Base-by-base conservation (phyloP, 2,888 invertebrate genomes). In the Oasisia sp. region DNA sequence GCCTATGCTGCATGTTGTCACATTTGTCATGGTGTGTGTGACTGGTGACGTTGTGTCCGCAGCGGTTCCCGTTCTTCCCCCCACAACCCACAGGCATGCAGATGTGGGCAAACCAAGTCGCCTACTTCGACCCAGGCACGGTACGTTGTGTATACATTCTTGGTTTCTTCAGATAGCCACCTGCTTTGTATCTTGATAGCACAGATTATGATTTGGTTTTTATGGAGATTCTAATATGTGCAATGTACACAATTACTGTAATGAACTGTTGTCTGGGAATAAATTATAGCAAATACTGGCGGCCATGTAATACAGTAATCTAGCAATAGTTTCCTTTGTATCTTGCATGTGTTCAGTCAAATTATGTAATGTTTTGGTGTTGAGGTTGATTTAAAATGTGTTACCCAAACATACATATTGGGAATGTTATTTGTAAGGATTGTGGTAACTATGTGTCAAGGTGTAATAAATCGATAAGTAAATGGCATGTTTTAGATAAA, bases 101-200 rank as follows among this genome's bases (percentile, higher is more conserved):
- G 89, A 92, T 94, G 32, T 94, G 92, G 92, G 90, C 92, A 58
- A 91, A 91, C 91, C 32, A 92, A 32, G 74, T 74, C 5, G 89
- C 93, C 12, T 94, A 94, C 93, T 94, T 94, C 90, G 94, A 94
- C 91, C 94, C 94, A 14, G 94, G 94, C 90, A 93, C 93, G 89
- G 94, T 94, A 38, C 92, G 93, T 93, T 11, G 27, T 32, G 14
- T 3, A 56, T 32, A 91, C 32, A 27, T 2, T 32, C 58, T 89
- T 3, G 74, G 19, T 74, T 5, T 74, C n/a, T 74, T 32, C 32
- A 19, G 14, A 32, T 19, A 32, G 90, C 32, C 90, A 90, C 90
- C 14, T 90, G 4, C 19, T 8, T 32, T 90, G 14, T 7, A 14
- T 27, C 4, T 7, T 74, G 27, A 90, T 90, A 32, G 32, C 32